phyloP scores from a whole-genome alignment of 2,888 invertebrate genomes.

The Synanthedon andrenaeformis region DNA sequence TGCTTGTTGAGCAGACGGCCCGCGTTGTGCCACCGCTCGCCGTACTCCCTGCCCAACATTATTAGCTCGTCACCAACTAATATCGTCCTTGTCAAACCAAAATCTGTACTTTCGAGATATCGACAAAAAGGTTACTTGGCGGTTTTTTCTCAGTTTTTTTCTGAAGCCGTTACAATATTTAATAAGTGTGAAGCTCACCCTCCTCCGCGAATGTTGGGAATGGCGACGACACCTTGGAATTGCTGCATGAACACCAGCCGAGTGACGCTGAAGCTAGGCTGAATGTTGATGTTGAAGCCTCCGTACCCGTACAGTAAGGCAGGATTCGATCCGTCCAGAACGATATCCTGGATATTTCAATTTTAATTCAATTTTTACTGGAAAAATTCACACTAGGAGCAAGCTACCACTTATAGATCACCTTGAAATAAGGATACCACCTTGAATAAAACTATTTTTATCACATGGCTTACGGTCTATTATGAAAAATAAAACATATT shows the following conservation, averaged over 20 bases:
- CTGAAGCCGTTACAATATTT: too few species aligned
- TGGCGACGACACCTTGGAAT: slow-evolving; percentile 88
- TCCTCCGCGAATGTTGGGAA: slow-evolving; percentile 96
- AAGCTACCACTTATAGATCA: background rate
- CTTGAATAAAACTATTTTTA: too few species aligned
- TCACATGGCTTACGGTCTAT: too few species aligned
- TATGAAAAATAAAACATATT: too few species aligned
- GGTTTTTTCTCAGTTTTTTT: too few species aligned
- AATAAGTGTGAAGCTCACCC: slow-evolving; percentile 72
- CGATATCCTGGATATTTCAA: slow-evolving; percentile 61
- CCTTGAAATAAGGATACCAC: too few species aligned
- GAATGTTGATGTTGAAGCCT: slow-evolving; percentile 94
- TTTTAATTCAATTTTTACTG: too few species aligned
- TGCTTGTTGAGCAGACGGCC: slow-evolving; percentile 94
- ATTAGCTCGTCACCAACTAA: slow-evolving; percentile 4
- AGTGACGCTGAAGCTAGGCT: slow-evolving; percentile 90
- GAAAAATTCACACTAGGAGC: background rate
- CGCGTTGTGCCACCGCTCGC: slow-evolving; percentile 96
- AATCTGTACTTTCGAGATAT: background rate
- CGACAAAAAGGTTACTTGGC: too few species aligned
- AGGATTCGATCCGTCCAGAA: slow-evolving; percentile 79
- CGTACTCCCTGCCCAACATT: slow-evolving; percentile 82
- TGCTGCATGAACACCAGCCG: slow-evolving; percentile 90
- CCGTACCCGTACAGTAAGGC: slow-evolving; percentile 96
- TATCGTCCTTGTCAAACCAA: too few species aligned